Evolutionary conservation across 2,113 vertebrate genomes (phyloP).

Genomic region (Oncorhynchus tshawytscha): DNA sequence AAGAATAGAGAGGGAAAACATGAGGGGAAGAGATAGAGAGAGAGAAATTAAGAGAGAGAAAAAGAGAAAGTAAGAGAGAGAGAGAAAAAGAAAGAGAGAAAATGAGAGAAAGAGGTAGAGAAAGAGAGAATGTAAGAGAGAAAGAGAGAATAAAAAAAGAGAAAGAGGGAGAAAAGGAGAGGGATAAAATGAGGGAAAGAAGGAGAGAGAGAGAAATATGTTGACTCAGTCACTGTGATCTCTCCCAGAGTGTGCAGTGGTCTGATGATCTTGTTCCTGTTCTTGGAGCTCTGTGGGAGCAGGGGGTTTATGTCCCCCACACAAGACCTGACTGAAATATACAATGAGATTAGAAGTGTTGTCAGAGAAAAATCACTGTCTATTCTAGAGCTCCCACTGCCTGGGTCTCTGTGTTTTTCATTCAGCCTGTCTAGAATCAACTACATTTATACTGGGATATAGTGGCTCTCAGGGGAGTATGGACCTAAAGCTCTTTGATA

Average conservation of each 20-base stretch:
- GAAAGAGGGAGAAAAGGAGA: not conserved
- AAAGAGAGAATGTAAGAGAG: too few species aligned
- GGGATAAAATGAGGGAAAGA: slow-evolving; percentile 1
- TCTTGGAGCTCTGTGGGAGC: not conserved
- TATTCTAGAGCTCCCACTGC: not conserved
- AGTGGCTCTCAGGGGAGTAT: not conserved
- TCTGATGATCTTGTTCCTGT: not conserved
- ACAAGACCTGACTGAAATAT: not conserved
- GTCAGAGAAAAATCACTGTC: not conserved
- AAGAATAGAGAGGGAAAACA: not conserved
- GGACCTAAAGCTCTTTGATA: not conserved
- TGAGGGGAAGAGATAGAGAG: not conserved
- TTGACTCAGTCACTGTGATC: not conserved
- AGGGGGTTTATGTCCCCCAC: not conserved
- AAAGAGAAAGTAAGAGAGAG: not conserved
- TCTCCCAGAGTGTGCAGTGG: not conserved
- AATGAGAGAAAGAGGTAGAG: not conserved
- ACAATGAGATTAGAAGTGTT: not conserved
- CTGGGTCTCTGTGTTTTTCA: not conserved
- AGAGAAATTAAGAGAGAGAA: not conserved
- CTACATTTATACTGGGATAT: not conserved
- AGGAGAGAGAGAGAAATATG: not conserved
- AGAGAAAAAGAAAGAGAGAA: not conserved
- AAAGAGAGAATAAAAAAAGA: not conserved
- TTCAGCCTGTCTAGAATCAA: not conserved